Base-by-base conservation (phyloP, 2,113 vertebrate species). In the Oenanthe oenanthe region DNA sequence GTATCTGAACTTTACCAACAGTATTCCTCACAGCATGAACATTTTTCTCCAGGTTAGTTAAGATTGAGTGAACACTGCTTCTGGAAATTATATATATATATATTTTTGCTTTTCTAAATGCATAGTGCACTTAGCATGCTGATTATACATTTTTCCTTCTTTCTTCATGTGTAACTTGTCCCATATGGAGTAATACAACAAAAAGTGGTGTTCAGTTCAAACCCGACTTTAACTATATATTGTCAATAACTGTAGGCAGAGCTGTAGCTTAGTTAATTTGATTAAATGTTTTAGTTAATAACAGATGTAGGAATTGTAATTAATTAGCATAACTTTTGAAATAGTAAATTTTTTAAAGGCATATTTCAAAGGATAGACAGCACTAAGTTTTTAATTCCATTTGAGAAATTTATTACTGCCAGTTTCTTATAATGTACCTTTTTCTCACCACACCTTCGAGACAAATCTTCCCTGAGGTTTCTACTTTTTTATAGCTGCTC, bases 81-180 rank as follows among this genome's bases (percentile, higher is more conserved):
- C 75, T 88, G 85, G 72, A 47, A 85, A 76, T 42, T 88, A 90
- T 91, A 61, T 92, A 66, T 93, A 47, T 50, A 10, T 36, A 36
- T 36, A 36, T 51, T 38, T 95, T 96, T 95, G 75, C 63, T 94
- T 95, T 96, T 77, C 47, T 88, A 80, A 90, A 56, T 80, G 72
- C 96, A 83, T 94, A 70, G 68, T 85, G 85, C 82, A 73, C 71
- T 79, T 88, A 86, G 96, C 95, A 97, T 97, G 96, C 92, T 48
- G 85, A 38, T 83, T 17, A 70, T 83, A 80, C 51, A 29, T 93
- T 94, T 74, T 93, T 79, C 85, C 91, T 88, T 82, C 85, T 93
- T 88, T 88, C 62, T 90, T 94, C 90, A 76, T 66, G 90, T 88
- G 72, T 86, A 93, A 60, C 43, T 85, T 88, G 94, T 90, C 92